Evolutionary conservation across 2,113 vertebrate species (phyloP), one percentile per base, ranked within the genome.

Genomic region (Glareola pratincola): DNA sequence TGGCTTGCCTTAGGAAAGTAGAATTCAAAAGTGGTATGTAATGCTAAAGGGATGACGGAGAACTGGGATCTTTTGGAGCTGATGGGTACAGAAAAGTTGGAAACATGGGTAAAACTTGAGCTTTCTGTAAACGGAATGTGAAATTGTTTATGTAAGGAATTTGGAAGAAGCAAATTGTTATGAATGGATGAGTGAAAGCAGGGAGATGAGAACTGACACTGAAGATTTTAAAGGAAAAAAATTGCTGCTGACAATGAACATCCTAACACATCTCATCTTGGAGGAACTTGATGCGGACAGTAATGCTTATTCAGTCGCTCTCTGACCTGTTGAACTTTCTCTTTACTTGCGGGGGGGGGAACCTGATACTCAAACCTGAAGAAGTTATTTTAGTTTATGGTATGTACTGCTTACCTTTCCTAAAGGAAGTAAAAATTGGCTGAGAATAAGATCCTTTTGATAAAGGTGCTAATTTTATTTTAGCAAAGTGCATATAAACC

Each of bases 261-360:
- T 75, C 13, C 4, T 39, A 63, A 59, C 19, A 11, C 63, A n/a
- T 54, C 50, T 85, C 14, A 11, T 68, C 27, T 54, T 64, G 68
- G 57, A 66, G 39, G 88, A 95, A 59, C 1, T 9, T 0, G 1
- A 14, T 92, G 62, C 0, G 4, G 86, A 81, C 0, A 0, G 48
- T 67, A 39, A 17, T 34, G 30, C 54, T 89, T 74, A n/a, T 43
- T 77, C 16, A 68, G 36, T 41, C 24, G 30, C 29, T 60, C 39
- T 43, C 60, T 85, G 88, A 92, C 76, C 92, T 92, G 39, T 18
- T 90, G 78, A 93, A 64, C 94, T 93, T 85, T 39, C 26, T 78
- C 6, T 83, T 71, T 75, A 48, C 34, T 26, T 78, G 56, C 12
- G 26, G 2, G 10, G 26, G 26, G 19, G 41, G 4, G 3, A 59